Evolutionary conservation across 2,797 vertebrate species (phyloP).

Genomic region (Gymnothorax reevesii): DNA sequence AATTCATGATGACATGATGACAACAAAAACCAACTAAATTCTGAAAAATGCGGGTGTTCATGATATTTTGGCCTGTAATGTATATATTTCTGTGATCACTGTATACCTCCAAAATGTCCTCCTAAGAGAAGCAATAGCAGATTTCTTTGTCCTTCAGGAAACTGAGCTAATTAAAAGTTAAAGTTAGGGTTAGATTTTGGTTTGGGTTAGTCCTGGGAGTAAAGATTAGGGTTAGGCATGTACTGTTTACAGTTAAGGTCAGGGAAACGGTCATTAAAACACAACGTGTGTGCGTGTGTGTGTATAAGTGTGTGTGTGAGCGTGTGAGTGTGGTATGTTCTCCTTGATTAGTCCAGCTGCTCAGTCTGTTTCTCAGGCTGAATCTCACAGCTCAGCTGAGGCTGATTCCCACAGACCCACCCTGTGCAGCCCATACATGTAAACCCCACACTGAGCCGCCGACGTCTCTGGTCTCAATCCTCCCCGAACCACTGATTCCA

Average conservation of each 20-base stretch:
- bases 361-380: background rate
- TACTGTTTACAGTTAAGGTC: background rate
- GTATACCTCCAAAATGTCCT: too few species aligned
- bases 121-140: too few species aligned
- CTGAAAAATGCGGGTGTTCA: too few species aligned
- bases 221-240: background rate
- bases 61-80: too few species aligned
- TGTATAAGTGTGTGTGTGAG: background rate
- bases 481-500: background rate
- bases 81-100: too few species aligned
- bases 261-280: too few species aligned
- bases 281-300: background rate
- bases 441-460: background rate
- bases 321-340: background rate
- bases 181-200: too few species aligned
- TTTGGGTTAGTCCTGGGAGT: background rate
- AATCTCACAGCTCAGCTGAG: background rate
- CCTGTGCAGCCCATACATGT: too few species aligned
- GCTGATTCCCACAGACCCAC: background rate
- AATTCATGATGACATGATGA: too few species aligned
- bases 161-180: too few species aligned
- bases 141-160: too few species aligned
- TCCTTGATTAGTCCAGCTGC: background rate
- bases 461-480: conserved; percentile 14
- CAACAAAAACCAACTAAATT: too few species aligned